phyloP scores from a whole-genome alignment of 1,140 invertebrate genomes.

The Chlorops oryzae region DNA sequence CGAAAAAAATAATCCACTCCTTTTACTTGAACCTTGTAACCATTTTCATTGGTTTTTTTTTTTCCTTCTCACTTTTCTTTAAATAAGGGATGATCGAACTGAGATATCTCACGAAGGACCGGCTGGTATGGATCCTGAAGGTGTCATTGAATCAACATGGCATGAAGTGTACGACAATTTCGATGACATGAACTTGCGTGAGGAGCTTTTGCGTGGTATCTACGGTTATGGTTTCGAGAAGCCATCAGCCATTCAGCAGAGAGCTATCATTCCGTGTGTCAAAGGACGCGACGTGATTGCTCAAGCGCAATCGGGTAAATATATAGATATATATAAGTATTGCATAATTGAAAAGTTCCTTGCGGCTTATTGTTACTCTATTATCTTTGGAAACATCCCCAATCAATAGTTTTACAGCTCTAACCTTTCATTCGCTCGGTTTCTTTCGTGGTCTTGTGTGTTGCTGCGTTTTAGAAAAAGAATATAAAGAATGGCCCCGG shows the following conservation, averaged over 20 bases:
- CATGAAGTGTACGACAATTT: conserved; percentile 86
- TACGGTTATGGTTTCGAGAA: conserved; percentile 99
- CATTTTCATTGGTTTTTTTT: conserved; percentile 4
- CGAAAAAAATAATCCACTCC: neutral
- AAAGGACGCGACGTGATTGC: conserved; percentile 93
- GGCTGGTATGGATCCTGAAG: conserved; percentile 69
- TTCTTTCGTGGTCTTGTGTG: conserved; percentile 13
- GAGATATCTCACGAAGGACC: conserved; percentile 66
- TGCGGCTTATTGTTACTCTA: too few relatives aligned
- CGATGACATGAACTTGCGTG: conserved; percentile 93
- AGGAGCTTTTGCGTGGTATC: conserved; percentile 88
- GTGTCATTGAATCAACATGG: conserved; percentile 67
- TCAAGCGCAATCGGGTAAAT: conserved; percentile 92
- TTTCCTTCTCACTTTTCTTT: conserved; percentile 6
- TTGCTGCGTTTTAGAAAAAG: conserved; percentile 8
- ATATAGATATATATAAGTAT: too few relatives aligned
- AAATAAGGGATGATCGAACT: conserved; percentile 48
- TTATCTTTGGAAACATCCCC: too few relatives aligned
- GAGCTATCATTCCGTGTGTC: conserved; percentile 93
- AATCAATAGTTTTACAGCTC: conserved; percentile 5
- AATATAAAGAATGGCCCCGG: conserved; percentile 1
- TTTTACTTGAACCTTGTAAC: neutral
- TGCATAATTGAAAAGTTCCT: too few relatives aligned
- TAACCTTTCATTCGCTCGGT: conserved; percentile 13
- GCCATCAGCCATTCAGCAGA: conserved; percentile 95